Conservation (phyloP, 2,797 vertebrate species). For the Nannoperca australis region DNA sequence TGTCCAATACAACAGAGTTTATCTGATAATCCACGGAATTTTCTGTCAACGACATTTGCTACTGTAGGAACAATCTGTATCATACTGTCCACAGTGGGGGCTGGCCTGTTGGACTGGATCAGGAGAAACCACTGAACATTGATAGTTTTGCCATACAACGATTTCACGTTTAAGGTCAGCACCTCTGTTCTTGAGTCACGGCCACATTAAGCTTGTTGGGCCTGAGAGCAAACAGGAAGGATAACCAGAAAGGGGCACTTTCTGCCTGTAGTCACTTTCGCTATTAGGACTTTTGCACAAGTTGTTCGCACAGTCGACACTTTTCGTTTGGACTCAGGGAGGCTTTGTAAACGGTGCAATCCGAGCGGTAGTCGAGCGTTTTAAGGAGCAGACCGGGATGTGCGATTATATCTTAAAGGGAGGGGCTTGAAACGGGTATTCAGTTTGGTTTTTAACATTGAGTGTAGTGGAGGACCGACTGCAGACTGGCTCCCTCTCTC, state of each 20-base stretch:
- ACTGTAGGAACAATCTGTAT: too few species aligned
- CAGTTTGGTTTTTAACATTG: slow-evolving; percentile 72
- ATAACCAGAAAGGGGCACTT: slow-evolving; percentile 91
- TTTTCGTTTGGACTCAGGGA: neutral
- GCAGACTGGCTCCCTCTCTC: slow-evolving; percentile 69
- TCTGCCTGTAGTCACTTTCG: slow-evolving; percentile 74
- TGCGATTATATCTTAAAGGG: slow-evolving; percentile 87
- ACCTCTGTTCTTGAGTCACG: neutral
- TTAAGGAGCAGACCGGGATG: slow-evolving; percentile 67
- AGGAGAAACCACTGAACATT: too few species aligned
- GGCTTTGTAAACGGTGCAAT: slow-evolving; percentile 1
- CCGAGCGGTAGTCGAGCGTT: slow-evolving; percentile 2
- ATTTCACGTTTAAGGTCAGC: too few species aligned
- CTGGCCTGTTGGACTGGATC: too few species aligned
- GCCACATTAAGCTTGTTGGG: slow-evolving; percentile 26
- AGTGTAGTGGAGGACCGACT: slow-evolving; percentile 67
- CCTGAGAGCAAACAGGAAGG: slow-evolving; percentile 77
- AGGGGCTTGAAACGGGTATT: slow-evolving; percentile 84
- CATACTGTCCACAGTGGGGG: too few species aligned
- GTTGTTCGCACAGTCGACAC: slow-evolving; percentile 4
- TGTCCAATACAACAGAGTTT: too few species aligned
- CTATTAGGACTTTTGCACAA: slow-evolving; percentile 52
- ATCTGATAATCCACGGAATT: too few species aligned
- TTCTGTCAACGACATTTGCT: too few species aligned
- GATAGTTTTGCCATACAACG: too few species aligned